Conservation (phyloP, 2,888 invertebrate genomes). For the Cordilura impudica region DNA sequence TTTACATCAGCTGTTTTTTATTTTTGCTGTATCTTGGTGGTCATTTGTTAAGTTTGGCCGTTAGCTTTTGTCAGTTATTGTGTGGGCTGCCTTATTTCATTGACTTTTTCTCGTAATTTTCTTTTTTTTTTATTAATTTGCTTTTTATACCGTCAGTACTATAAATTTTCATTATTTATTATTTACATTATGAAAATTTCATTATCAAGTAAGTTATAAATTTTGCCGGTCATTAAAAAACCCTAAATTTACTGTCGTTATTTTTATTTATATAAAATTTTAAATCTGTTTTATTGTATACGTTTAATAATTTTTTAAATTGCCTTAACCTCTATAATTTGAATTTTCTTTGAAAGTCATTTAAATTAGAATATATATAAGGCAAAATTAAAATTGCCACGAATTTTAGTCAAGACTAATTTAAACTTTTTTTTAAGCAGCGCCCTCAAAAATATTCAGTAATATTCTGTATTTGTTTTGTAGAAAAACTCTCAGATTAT, state of each 20-base stretch:
- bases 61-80: conserved; percentile 39
- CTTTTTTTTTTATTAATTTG: too few relatives aligned
- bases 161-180: conserved; percentile 44
- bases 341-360: too few relatives aligned
- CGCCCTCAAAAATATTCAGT: too few relatives aligned
- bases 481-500: too few relatives aligned
- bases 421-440: too few relatives aligned
- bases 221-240: neutral
- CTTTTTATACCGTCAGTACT: conserved; percentile 43
- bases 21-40: neutral
- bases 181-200: conserved; percentile 47
- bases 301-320: too few relatives aligned
- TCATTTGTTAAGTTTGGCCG: conserved; percentile 39
- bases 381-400: too few relatives aligned
- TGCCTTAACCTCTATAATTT: too few relatives aligned
- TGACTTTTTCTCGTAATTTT: neutral
- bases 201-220: conserved; percentile 52
- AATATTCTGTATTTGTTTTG: too few relatives aligned
- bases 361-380: too few relatives aligned
- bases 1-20: conserved; percentile 44
- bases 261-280: neutral
- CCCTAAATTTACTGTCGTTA: neutral
- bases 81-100: conserved; percentile 32
- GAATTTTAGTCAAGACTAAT: too few relatives aligned
- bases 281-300: too few relatives aligned